Base-by-base conservation (phyloP, 2,797 vertebrate genomes). In the Galago senegalensis region DNA sequence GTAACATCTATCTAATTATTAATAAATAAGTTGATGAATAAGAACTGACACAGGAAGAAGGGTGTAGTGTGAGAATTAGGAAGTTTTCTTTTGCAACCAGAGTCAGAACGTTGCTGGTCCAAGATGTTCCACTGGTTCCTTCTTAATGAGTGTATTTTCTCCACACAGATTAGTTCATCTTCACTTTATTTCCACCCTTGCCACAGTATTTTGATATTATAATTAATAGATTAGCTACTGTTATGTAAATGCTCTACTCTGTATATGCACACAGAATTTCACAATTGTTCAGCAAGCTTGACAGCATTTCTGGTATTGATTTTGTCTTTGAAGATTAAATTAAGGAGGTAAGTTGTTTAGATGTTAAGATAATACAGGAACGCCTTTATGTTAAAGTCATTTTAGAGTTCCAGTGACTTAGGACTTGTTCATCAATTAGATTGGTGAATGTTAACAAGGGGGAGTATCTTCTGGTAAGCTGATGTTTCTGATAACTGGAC, bases 251-350 rank as follows among this genome's bases (percentile, higher is more conserved):
- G 31, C 43, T 77, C 56, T 49, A 5, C n/a, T 92, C 10, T 79
- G 34, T 70, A 56, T 8, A 20, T 72, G 72, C 12, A 67, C 8
- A 31, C 69, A 77, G 49, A 80, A 65, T 93, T 95, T 89, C 89
- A 80, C 3, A 34, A 34, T 65, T 91, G 56, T 69, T 95, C 61
- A 89, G 40, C 80, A 89, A 93, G 72, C 69, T 87, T 93, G 92
- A 91, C 72, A 70, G 83, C 34, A 83, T 92, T 92, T 86, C 76
- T 87, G 31, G 29, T 91, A 86, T 84, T 95, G 83, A 93, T 91
- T 90, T 93, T 95, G 75, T 87, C 86, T 96, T 95, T 85, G 87
- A 89, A 91, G 81, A 89, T 85, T 91, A 63, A 80, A 37, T 89
- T 85, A 70, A 89, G 80, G 43, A 96, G 94, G 75, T 56, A 56